Evolutionary conservation across 1,140 invertebrate species (phyloP), one percentile per base, ranked within the genome.

Genomic region (Drosophila simulans): DNA sequence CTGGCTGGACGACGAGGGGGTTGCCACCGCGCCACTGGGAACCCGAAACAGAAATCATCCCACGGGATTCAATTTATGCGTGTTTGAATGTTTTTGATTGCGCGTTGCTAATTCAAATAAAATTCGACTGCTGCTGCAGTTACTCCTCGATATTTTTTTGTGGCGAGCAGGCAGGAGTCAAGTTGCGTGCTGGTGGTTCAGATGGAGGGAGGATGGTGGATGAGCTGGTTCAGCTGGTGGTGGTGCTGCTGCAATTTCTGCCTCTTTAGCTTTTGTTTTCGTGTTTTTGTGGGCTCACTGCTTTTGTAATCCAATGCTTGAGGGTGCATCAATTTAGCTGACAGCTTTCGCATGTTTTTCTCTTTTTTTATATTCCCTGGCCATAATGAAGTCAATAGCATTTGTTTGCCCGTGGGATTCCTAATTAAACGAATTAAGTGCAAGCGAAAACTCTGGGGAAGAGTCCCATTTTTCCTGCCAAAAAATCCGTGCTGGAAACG

Each of bases 21-120:
- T 69, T 66, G 68, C 56, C 65, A 55, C 49, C 83, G 80, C 56
- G 84, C 56, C 70, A 60, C 49, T 89, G 84, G 84, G 84, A 89
- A 89, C 59, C 37, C 45, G 60, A 58, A 68, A 65, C 45, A 77
- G 77, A 89, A 90, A 90, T 73, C 84, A 89, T 89, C 84, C 84
- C 84, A 89, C 84, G 84, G 84, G 84, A 89, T 89, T 89, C 84
- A 89, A 89, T 89, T 89, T 89, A 89, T 89, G 84, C 85, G 85
- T 89, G 84, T 89, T 89, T 89, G 84, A 89, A 89, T 89, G 84
- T 89, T 89, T 89, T 89, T 89, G 84, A 89, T 89, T 89, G 84
- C 60, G 73, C 84, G 65, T 77, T 84, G 84, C 84, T 90, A 89
- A 89, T 89, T 89, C 85, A 89, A 88, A 88, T 88, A 88, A 76